Evolutionary conservation across 2,113 vertebrate genomes (phyloP).

Genomic region (Maylandia zebra): DNA sequence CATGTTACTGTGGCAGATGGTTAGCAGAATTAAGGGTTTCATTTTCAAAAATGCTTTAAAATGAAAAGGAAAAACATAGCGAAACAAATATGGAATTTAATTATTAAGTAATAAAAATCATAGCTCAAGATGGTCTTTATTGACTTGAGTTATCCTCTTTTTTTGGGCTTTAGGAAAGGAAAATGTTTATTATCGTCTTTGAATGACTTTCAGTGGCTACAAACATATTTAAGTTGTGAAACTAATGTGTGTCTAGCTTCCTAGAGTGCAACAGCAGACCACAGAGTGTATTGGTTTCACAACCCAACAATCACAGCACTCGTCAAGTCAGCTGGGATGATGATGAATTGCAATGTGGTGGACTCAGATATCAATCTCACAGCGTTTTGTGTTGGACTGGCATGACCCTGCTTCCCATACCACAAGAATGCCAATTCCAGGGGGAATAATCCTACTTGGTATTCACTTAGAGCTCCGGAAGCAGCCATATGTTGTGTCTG

Average conservation of each 20-base stretch:
- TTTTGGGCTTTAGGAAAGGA: not conserved
- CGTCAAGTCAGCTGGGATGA: conserved; percentile 14
- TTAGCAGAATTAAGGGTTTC: not conserved
- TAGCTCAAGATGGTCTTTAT: not conserved
- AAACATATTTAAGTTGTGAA: not conserved
- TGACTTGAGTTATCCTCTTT: not conserved
- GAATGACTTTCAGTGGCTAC: not conserved
- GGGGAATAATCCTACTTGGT: conserved; percentile 8
- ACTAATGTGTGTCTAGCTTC: not conserved
- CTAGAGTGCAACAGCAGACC: not conserved
- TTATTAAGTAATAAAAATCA: not conserved
- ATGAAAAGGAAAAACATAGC: not conserved
- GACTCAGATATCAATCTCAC: not conserved
- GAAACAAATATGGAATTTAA: rapidly evolving
- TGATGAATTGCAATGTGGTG: conserved; percentile 18
- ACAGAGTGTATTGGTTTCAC: conserved; percentile 6
- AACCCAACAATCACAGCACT: not conserved
- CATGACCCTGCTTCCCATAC: conserved; percentile 11
- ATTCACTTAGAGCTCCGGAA: conserved; percentile 11
- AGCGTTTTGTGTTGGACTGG: conserved; percentile 14
- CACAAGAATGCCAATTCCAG: conserved; percentile 38
- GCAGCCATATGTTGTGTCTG: conserved; percentile 45
- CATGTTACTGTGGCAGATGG: not conserved
- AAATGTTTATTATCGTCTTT: not conserved
- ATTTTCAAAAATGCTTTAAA: not conserved